Percentiles rank a stretch among this genome's conserved stretches.
Evolutionary conservation across 2,797 vertebrate species (phyloP).

Genomic region (Peromyscus nudipes): DNA sequence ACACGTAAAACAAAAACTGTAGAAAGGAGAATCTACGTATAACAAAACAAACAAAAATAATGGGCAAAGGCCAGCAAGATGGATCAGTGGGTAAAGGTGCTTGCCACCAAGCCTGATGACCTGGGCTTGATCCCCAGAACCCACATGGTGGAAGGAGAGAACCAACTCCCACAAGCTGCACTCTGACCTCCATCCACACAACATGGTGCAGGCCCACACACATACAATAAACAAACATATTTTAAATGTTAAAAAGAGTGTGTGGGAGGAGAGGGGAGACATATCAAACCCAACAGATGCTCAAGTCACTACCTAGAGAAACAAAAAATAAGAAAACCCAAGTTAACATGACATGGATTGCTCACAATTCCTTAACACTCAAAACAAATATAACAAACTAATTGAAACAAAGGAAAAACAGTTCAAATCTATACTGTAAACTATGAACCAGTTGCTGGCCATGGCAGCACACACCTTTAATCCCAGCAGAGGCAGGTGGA

Average conservation of each 20-base stretch:
- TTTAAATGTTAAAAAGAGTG: neutral
- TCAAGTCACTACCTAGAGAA: neutral
- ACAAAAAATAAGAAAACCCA: neutral
- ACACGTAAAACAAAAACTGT: neutral
- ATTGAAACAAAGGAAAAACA: neutral
- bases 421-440: neutral
- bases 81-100: neutral
- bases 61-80: neutral
- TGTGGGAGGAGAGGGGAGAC: fast-evolving
- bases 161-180: no score
- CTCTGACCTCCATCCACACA: no score
- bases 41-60: neutral
- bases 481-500: neutral
- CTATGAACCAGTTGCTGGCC: neutral
- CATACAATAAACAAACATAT: neutral
- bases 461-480: neutral
- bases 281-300: neutral
- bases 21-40: neutral
- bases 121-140: neutral
- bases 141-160: neutral
- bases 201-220: neutral
- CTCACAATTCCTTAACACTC: neutral
- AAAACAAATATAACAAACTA: neutral
- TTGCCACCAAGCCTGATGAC: neutral
- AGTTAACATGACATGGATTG: neutral